Percentiles rank a stretch among this genome's conserved stretches.
Conservation (phyloP, 2,797 vertebrate species). For the Apogon hyalosoma region DNA sequence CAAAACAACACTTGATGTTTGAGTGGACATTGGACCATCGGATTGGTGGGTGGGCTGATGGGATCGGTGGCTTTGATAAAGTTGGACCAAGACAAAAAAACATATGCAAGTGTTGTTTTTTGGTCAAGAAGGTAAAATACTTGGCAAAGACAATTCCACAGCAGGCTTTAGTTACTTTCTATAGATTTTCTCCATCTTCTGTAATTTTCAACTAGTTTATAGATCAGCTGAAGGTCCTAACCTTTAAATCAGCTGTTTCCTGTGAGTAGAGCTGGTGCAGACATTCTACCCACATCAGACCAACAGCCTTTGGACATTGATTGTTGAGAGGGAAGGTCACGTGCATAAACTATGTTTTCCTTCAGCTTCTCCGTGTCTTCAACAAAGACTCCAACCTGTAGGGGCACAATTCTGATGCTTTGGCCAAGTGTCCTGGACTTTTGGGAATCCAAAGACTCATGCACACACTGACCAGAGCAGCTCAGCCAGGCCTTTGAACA, state of each 20-base stretch:
- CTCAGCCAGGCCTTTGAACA: not conserved
- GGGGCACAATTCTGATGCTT: not conserved
- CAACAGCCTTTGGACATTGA: not conserved
- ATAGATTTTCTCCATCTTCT: constrained; percentile 23
- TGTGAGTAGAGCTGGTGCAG: constrained; percentile 6
- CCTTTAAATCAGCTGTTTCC: constrained; percentile 2
- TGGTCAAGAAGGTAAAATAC: constrained; percentile 92
- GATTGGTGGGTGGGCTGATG: constrained; percentile 68
- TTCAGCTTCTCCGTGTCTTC: not conserved
- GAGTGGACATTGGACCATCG: constrained; percentile 86
- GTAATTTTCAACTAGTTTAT: constrained; percentile 10
- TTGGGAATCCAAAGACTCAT: not conserved
- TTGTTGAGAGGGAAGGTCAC: constrained; percentile 28
- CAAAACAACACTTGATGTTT: constrained; percentile 73
- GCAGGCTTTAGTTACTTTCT: constrained; percentile 89
- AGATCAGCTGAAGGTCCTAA: not conserved
- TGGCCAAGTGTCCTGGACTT: not conserved
- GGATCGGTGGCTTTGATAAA: constrained; percentile 78
- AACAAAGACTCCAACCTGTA: not conserved
- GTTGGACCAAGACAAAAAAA: constrained; percentile 91
- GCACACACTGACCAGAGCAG: not conserved
- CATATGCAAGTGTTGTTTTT: constrained; percentile 99
- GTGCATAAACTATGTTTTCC: not conserved
- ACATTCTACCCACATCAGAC: not conserved
- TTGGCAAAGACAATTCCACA: constrained; percentile 87